Evolutionary conservation across 2,888 invertebrate species (phyloP).

Genomic region (Osmoderma eremita): DNA sequence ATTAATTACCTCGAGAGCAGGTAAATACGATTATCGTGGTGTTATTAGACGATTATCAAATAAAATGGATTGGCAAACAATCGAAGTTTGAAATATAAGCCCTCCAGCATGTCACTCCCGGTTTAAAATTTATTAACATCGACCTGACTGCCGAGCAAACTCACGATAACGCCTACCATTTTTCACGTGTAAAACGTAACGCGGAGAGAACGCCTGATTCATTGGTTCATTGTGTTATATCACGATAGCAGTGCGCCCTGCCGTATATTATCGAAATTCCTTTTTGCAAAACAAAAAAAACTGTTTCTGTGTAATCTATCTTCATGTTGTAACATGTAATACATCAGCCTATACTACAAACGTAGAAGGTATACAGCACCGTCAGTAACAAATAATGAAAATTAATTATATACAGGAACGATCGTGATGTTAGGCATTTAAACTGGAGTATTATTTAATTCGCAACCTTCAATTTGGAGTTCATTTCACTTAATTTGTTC

Average conservation of each 20-base stretch:
- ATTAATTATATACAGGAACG: background rate
- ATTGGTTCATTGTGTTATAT: conserved; percentile 20
- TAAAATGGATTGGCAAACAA: no score
- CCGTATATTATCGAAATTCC: conserved; percentile 21
- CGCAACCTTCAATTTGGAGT: background rate
- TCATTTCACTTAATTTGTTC: background rate
- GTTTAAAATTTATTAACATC: conserved; percentile 28
- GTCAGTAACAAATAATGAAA: background rate
- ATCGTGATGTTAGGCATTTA: conserved; percentile 6
- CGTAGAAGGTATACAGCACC: background rate
- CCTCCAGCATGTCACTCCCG: conserved; percentile 1
- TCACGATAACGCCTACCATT: conserved; percentile 25
- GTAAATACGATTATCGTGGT: no score
- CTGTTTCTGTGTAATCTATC: background rate
- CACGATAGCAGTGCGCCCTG: conserved; percentile 3
- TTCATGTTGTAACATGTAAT: background rate
- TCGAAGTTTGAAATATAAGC: background rate
- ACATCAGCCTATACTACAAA: background rate
- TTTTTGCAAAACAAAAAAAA: conserved; percentile 17
- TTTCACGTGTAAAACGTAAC: conserved; percentile 19
- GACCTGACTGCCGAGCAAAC: conserved; percentile 17
- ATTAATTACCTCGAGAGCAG: no score
- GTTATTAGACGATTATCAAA: no score
- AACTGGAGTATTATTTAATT: background rate
- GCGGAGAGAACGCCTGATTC: conserved; percentile 15